A percentile compares a stretch with the other conserved stretches of the same genome.
Conservation (phyloP, 2,113 vertebrate genomes). For the Macroglossus sobrinus region DNA sequence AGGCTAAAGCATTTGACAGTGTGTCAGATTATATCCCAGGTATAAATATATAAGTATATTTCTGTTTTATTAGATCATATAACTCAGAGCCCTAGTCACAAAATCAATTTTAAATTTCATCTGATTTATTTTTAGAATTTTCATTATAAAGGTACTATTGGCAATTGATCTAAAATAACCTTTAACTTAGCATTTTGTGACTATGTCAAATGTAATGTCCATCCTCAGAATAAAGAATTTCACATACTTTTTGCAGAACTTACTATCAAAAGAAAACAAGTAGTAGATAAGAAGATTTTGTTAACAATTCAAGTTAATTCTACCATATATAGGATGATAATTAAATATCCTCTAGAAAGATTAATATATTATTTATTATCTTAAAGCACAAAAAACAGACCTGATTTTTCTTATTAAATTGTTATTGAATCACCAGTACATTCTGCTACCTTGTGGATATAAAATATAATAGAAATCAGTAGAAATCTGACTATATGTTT, state of each 20-base stretch:
- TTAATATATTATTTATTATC: background rate
- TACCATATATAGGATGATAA: background rate
- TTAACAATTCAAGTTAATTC: background rate
- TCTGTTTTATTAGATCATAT: background rate
- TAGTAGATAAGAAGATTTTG: background rate
- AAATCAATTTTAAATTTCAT: constrained; percentile 11
- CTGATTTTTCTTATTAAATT: background rate
- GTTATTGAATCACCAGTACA: background rate
- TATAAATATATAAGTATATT: background rate
- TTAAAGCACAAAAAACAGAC: background rate
- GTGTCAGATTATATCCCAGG: background rate
- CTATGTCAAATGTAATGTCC: background rate
- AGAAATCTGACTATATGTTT: background rate
- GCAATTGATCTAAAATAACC: background rate
- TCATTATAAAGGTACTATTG: background rate
- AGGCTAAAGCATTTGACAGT: background rate
- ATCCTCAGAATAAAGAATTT: background rate
- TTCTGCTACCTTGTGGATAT: background rate
- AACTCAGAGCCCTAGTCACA: background rate
- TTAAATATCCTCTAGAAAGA: background rate
- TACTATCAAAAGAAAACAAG: background rate
- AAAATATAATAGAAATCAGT: background rate
- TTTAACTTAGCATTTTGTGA: background rate
- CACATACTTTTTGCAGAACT: background rate
- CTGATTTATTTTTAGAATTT: background rate